Conservation (phyloP, 2,797 vertebrate genomes). For the Chelon auratus region DNA sequence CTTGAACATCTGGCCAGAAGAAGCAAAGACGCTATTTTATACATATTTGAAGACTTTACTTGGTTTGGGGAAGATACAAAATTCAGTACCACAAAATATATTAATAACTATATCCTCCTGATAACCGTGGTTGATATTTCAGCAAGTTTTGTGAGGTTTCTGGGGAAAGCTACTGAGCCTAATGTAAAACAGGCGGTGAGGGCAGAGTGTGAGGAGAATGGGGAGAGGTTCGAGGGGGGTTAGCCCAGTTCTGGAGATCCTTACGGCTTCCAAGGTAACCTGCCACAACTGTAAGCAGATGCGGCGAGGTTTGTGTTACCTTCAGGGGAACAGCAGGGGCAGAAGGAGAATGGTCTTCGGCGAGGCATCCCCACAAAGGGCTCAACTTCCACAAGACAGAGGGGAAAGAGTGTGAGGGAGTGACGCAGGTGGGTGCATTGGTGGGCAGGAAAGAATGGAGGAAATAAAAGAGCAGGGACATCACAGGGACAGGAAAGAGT, state of each 20-base stretch:
- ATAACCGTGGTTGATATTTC: neutral
- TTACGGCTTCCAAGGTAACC: constrained; percentile 77
- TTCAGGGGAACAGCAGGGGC: constrained; percentile 99
- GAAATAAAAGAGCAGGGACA: constrained; percentile 71
- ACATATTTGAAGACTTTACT: neutral
- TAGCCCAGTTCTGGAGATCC: constrained; percentile 69
- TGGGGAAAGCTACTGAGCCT: constrained; percentile 75
- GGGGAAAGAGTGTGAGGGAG: constrained; percentile 69
- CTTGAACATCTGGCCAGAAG: too few relatives aligned
- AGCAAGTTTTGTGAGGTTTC: constrained; percentile 24
- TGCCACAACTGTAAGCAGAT: constrained; percentile 73
- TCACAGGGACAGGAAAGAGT: constrained; percentile 52
- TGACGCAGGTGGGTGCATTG: constrained; percentile 76
- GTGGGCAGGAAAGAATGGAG: constrained; percentile 70
- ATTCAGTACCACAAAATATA: neutral
- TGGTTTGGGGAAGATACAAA: neutral
- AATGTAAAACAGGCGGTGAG: constrained; percentile 52
- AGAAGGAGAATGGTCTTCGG: constrained; percentile 98
- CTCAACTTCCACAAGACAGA: constrained; percentile 94
- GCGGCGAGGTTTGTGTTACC: constrained; percentile 91
- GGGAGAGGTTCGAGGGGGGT: constrained; percentile 16
- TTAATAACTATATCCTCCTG: neutral
- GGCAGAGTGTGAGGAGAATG: constrained; percentile 29
- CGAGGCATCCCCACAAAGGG: constrained; percentile 95
- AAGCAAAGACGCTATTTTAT: neutral